Evolutionary conservation across 2,113 vertebrate genomes (phyloP).

Genomic region (Ophthalmotilapia sp.): DNA sequence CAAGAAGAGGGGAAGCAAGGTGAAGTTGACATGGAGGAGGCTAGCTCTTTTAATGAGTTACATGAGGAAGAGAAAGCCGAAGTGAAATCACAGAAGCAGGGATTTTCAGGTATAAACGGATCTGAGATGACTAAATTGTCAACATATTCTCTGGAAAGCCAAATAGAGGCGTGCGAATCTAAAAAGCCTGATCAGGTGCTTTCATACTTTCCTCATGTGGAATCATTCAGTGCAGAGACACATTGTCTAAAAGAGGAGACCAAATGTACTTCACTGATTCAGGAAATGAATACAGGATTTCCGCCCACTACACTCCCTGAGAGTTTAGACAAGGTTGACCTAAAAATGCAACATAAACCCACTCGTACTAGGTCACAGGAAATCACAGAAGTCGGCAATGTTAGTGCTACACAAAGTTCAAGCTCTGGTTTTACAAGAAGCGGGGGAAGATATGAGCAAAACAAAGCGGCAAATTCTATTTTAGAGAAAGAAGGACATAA

Average conservation of each 20-base stretch:
- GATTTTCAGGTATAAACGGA: constrained; percentile 1
- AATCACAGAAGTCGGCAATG: neutral
- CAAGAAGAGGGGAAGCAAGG: neutral
- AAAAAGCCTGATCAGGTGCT: constrained; percentile 14
- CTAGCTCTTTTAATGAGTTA: neutral
- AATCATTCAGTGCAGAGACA: neutral
- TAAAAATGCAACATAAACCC: constrained; percentile 10
- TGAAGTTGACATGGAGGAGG: neutral
- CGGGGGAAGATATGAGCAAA: neutral
- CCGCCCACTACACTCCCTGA: neutral
- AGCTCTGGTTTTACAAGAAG: neutral
- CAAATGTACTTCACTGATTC: neutral
- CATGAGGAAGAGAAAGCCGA: constrained; percentile 36
- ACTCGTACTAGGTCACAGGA: neutral
- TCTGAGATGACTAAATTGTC: constrained; percentile 11
- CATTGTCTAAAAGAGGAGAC: neutral
- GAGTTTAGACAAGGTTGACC: constrained; percentile 17
- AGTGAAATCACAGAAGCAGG: constrained; percentile 21
- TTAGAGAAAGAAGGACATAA: neutral
- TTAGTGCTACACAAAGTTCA: neutral
- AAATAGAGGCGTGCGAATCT: neutral
- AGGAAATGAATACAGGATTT: constrained; percentile 44
- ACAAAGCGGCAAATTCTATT: neutral
- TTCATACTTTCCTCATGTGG: neutral
- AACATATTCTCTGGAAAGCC: constrained; percentile 11